phyloP scores from a whole-genome alignment of 2,888 invertebrate genomes.

The Cabera pusaria region DNA sequence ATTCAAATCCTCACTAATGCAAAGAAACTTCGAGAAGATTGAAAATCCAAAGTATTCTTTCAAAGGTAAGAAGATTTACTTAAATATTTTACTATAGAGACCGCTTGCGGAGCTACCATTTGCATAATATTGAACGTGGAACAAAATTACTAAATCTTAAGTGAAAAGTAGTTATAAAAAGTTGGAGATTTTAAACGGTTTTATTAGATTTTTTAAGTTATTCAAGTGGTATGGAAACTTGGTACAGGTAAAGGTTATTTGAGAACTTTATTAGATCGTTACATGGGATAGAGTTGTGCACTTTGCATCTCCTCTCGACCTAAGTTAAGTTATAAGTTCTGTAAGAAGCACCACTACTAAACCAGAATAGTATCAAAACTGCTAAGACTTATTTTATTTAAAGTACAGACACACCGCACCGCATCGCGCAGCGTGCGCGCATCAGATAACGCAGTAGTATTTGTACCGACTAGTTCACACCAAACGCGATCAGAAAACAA shows the following conservation, averaged over 20 bases:
- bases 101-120: slow-evolving; percentile 39
- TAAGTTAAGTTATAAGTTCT: too few relatives aligned
- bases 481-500: too few relatives aligned
- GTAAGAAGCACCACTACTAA: too few relatives aligned
- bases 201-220: slow-evolving; percentile 12
- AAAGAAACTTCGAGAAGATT: slow-evolving; percentile 25
- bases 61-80: slow-evolving; percentile 54
- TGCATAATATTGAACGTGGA: slow-evolving; percentile 60
- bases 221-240: slow-evolving; percentile 12
- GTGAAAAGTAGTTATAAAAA: slow-evolving; percentile 26
- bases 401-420: too few relatives aligned
- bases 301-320: background rate
- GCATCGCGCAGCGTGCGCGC: too few relatives aligned
- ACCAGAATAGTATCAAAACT: too few relatives aligned
- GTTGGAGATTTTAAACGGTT: slow-evolving; percentile 8
- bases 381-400: too few relatives aligned
- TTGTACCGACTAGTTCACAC: too few relatives aligned
- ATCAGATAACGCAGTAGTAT: too few relatives aligned
- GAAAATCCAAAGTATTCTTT: slow-evolving; percentile 37
- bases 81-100: slow-evolving; percentile 56
- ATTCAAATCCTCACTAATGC: slow-evolving; percentile 42
- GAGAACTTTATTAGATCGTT: background rate
- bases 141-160: slow-evolving; percentile 27
- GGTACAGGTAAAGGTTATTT: background rate
- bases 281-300: background rate